Evolutionary conservation across 2,113 vertebrate species (phyloP).

Genomic region (Gallinago undulata): DNA sequence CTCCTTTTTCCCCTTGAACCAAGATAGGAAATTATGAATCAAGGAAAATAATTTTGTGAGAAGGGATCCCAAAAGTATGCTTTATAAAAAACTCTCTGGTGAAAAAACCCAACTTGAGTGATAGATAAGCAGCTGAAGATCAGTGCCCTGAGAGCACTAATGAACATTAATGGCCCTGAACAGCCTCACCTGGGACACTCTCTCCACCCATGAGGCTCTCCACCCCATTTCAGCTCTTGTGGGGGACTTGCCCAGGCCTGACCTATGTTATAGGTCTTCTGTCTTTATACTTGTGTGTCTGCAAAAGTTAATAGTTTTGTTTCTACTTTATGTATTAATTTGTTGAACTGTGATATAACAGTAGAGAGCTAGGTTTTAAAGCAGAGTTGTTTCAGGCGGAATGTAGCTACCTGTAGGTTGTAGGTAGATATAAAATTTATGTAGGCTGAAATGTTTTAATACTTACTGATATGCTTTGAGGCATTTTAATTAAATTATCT

Average conservation of each 20-base stretch:
- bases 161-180: neutral
- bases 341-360: neutral
- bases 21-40: neutral
- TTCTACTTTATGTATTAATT: neutral
- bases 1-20: neutral
- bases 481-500: neutral
- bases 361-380: neutral
- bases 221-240: accelerated
- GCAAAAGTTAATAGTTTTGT: neutral
- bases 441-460: neutral
- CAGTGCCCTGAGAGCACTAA: neutral
- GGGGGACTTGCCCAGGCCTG: accelerated
- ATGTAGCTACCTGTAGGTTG: neutral
- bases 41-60: neutral
- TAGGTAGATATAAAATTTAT: neutral
- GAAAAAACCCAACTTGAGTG: neutral
- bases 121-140: neutral
- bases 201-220: neutral
- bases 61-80: neutral
- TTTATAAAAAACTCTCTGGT: neutral
- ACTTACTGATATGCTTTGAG: neutral
- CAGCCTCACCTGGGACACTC: neutral
- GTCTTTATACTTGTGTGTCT: neutral
- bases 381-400: neutral
- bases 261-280: neutral